Evolutionary conservation across 2,113 vertebrate genomes (phyloP).

Genomic region (Centropus unirufus): DNA sequence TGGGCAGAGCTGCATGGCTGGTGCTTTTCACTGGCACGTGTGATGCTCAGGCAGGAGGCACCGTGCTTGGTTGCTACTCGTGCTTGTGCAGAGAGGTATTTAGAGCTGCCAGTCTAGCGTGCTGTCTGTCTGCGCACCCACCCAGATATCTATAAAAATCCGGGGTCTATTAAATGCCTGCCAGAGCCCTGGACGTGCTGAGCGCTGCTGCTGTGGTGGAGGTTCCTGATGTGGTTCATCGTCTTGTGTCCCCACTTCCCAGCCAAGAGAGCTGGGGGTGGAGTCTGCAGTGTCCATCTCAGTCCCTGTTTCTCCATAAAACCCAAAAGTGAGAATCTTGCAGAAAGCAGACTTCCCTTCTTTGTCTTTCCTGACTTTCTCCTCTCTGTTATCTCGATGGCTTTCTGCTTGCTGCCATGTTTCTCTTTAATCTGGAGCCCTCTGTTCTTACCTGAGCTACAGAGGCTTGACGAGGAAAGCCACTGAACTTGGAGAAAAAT

Average conservation of each 20-base stretch:
- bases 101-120: conserved; percentile 47
- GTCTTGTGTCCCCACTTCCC: fast-evolving
- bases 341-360: conserved; percentile 1
- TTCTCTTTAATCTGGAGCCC: conserved; percentile 48
- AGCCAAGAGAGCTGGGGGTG: not conserved
- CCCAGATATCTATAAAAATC: conserved; percentile 5
- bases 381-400: not conserved
- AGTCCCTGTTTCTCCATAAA: not conserved
- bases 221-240: not conserved
- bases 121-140: conserved; percentile 57
- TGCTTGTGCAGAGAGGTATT: conserved; percentile 12
- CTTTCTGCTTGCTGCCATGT: conserved; percentile 21
- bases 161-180: not conserved
- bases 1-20: not conserved
- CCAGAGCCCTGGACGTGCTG: not conserved
- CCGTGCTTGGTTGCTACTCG: not conserved
- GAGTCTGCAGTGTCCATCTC: not conserved
- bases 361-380: not conserved
- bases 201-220: not conserved
- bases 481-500: not conserved
- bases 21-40: not conserved
- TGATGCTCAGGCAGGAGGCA: conserved; percentile 25
- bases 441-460: conserved; percentile 62
- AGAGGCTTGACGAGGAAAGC: conserved; percentile 39
- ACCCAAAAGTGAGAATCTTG: not conserved